Evolutionary conservation across 2,888 invertebrate species (phyloP), one percentile per base, ranked within the genome.

Genomic region (Eugnorisma glareosa): DNA sequence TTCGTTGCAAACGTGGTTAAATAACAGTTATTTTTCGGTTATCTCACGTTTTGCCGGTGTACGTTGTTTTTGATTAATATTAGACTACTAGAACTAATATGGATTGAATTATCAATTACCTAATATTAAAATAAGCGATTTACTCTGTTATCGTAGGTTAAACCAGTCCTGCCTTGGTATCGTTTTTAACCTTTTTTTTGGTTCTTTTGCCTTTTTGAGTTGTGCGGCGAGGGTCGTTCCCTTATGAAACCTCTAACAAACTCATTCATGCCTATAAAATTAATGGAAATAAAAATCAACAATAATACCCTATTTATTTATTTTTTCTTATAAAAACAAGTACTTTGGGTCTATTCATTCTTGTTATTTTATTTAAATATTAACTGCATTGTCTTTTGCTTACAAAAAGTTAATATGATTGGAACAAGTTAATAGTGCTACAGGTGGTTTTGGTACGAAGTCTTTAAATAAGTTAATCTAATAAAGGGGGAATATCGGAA

Each of bases 21-120:
- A 7, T 28, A 4, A 37, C 48, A 40, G 28, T 68, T 57, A 51
- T 43, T 35, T 63, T 43, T 37, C 57, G 15, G 48, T 2, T 11
- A 31, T 5, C 40, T 15, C 13, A 35, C 7, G 13, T 51, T 40
- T 35, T 40, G 21, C 83, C 79, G 79, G 79, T 48, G 24, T 35
- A 7, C 15, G 2, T 35, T 40, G 7, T 61, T 73, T 73, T 13
- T 45, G 13, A 11, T 1, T 37, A 28, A 0, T 6, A n/a, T 0
- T 35, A 28, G 8, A 18, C 3, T 31, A 31, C 0, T 31, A 11
- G 6, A 35, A 64, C 1, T 15, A 35, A 15, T 43, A 35, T 37
- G 24, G 10, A 74, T 31, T 75, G 10, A 28, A 37, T 59, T 59
- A 74, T 2, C 21, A 8, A 24, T 40, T 2, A 10, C 10, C 3